phyloP scores from a whole-genome alignment of 35 echinoderm and acorn worm species.

The Nesometra sesokonis region DNA sequence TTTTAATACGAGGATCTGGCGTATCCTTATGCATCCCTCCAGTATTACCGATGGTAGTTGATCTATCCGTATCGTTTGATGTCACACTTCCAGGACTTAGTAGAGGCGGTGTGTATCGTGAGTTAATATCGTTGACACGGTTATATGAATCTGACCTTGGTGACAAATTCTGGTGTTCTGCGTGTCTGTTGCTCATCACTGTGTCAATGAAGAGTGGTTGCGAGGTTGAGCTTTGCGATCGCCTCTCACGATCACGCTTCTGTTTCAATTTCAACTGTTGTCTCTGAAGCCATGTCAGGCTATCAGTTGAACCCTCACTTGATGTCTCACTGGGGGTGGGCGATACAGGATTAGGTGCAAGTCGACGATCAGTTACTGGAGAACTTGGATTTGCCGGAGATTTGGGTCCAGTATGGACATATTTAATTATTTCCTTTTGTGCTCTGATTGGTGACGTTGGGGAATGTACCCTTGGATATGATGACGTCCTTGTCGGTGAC shows the following conservation, averaged over 20 bases:
- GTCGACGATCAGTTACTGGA: background rate
- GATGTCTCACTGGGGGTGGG: background rate
- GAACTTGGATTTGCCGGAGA: background rate
- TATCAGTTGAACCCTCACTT: background rate
- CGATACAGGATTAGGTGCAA: background rate
- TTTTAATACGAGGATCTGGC: background rate
- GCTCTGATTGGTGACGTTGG: slow-evolving; percentile 24
- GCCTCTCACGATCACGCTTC: background rate
- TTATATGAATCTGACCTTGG: background rate
- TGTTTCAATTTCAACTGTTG: slow-evolving; percentile 32
- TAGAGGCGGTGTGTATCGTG: background rate
- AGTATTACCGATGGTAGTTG: background rate
- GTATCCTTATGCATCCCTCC: background rate
- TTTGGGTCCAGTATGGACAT: background rate
- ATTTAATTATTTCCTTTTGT: slow-evolving; percentile 38
- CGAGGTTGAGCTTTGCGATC: background rate
- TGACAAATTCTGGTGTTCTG: background rate
- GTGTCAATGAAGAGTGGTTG: background rate
- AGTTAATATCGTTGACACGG: background rate
- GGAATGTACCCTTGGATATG: slow-evolving; percentile 1
- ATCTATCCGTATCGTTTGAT: background rate
- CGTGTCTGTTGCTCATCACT: background rate
- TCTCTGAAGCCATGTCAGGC: slow-evolving; percentile 30
- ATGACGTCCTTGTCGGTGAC: background rate
- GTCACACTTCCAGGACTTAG: background rate